These are phyloP conservation scores for Xenopus borealis DNA, from an alignment of 2,113 vertebrate species.

Conservation along the genomic window DNA sequence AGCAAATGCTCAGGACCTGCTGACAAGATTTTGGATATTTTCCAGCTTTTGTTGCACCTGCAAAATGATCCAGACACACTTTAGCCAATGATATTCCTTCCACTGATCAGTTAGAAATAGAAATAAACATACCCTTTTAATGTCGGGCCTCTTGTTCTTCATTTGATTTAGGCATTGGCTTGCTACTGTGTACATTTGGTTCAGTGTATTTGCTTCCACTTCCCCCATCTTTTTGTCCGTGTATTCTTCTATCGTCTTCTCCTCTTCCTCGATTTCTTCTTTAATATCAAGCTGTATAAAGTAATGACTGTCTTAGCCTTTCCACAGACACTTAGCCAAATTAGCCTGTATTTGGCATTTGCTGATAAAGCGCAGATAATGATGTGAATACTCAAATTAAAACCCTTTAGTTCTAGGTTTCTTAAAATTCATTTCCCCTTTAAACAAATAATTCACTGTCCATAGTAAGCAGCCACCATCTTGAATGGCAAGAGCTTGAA, in stretches of 20 bases:
- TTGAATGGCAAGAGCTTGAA: no score
- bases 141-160: constrained; percentile 80
- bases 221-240: constrained; percentile 81
- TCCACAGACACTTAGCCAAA: neutral
- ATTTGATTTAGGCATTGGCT: constrained; percentile 80
- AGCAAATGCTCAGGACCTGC: neutral
- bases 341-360: no score
- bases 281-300: constrained; percentile 77
- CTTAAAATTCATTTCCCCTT: no score
- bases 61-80: constrained; percentile 37
- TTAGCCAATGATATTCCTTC: no score
- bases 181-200: constrained; percentile 76
- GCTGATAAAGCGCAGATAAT: no score
- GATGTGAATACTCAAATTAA: neutral
- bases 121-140: constrained; percentile 69
- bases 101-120: neutral
- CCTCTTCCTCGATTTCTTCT: constrained; percentile 91
- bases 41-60: constrained; percentile 67
- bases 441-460: no score
- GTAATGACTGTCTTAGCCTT: neutral
- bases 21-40: constrained; percentile 50
- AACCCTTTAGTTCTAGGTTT: neutral
- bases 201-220: constrained; percentile 63
- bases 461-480: no score
- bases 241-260: constrained; percentile 81